Evolutionary conservation across 2,888 invertebrate species (phyloP).

Genomic region (Anagyrus pseudococci): DNA sequence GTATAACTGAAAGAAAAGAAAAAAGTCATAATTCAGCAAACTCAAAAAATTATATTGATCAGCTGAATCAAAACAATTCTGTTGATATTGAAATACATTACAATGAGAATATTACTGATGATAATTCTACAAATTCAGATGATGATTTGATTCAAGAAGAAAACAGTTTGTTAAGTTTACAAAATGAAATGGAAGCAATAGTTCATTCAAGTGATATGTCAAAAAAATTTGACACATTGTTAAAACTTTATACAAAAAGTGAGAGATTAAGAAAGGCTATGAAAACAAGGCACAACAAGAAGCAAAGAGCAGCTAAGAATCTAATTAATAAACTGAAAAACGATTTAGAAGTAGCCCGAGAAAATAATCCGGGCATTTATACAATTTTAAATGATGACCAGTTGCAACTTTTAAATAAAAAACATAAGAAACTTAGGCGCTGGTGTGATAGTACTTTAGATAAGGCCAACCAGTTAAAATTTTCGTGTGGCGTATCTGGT

Average conservation of each 20-base stretch:
- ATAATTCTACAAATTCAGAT: too few relatives aligned
- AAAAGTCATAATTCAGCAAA: too few relatives aligned
- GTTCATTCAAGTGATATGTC: background rate
- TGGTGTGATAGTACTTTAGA: background rate
- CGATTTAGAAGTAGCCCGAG: background rate
- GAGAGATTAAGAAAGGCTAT: background rate
- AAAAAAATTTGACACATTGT: background rate
- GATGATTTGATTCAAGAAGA: background rate
- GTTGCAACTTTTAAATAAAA: background rate
- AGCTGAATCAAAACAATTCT: background rate
- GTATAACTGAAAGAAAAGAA: too few relatives aligned
- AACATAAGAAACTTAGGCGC: background rate
- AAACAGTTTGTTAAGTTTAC: background rate
- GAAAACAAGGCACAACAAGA: background rate
- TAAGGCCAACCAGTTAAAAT: conserved; percentile 32
- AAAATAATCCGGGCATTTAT: background rate
- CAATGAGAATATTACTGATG: too few relatives aligned
- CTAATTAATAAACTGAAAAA: background rate
- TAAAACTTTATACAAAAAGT: background rate
- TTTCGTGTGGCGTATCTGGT: conserved; percentile 35
- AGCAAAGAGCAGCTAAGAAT: background rate
- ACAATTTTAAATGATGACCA: background rate
- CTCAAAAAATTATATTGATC: background rate
- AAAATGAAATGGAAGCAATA: background rate
- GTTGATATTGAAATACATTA: too few relatives aligned